phyloP scores from a whole-genome alignment of 2,797 vertebrate genomes.

The Streptopelia turtur region DNA sequence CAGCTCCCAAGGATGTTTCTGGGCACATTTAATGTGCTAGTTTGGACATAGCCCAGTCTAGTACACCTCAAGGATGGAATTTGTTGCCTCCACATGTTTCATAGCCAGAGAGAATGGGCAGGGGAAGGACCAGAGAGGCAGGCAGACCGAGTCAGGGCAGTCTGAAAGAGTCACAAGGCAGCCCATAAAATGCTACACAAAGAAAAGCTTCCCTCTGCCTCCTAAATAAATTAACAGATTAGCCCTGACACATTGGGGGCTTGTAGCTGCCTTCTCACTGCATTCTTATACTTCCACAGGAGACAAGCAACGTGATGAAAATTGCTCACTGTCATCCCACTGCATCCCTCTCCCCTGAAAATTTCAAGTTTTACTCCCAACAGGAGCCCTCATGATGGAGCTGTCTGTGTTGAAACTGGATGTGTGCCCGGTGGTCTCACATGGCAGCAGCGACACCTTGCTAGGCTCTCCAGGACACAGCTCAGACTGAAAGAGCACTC shows the following conservation, averaged over 20 bases:
- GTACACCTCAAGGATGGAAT: not conserved
- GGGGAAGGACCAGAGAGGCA: not conserved
- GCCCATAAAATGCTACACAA: not conserved
- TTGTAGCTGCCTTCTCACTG: not conserved
- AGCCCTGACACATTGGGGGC: not conserved
- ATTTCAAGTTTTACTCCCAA: not conserved
- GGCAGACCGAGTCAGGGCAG: not conserved
- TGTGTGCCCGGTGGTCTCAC: not conserved
- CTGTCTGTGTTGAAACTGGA: not conserved
- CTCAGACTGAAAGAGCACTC: not conserved
- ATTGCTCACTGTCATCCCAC: not conserved
- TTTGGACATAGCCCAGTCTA: not conserved
- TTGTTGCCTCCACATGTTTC: conserved; percentile 8
- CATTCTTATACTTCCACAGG: not conserved
- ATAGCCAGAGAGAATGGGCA: not conserved
- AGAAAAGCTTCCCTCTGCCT: not conserved
- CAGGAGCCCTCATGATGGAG: not conserved
- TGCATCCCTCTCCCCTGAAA: not conserved
- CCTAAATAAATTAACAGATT: not conserved
- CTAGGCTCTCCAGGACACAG: not conserved
- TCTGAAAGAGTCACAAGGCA: not conserved
- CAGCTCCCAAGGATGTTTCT: not conserved
- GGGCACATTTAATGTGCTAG: not conserved
- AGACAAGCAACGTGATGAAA: not conserved
- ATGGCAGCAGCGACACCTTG: not conserved